phyloP scores from a whole-genome alignment of 2,797 vertebrate species.

The Phrynocephalus guinanensis region DNA sequence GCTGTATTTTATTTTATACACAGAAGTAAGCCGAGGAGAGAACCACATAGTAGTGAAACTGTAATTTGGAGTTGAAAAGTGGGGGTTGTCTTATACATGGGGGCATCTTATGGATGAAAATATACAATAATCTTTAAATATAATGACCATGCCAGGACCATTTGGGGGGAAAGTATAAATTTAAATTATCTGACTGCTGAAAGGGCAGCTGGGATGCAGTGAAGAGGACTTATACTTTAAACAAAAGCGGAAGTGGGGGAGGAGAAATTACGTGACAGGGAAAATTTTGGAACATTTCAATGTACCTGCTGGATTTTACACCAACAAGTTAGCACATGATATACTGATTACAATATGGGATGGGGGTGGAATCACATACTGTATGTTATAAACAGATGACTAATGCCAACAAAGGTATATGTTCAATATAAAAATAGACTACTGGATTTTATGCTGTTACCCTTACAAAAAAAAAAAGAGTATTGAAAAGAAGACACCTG shows the following conservation, averaged over 20 bases:
- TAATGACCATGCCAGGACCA: neutral
- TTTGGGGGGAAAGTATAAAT: neutral
- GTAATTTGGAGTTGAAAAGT: no score
- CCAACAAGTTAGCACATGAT: neutral
- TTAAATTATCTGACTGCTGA: neutral
- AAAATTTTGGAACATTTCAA: neutral
- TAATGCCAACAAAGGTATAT: fast-evolving
- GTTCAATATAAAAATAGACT: neutral
- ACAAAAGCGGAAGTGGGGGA: fast-evolving
- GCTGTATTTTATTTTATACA: no score
- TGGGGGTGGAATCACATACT: conserved; percentile 3
- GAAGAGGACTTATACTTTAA: neutral
- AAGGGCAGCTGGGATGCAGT: neutral
- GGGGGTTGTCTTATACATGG: no score
- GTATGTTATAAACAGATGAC: neutral
- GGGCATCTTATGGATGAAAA: no score
- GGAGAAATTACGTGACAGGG: neutral
- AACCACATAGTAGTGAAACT: no score
- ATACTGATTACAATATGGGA: neutral
- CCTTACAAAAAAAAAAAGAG: conserved; percentile 1
- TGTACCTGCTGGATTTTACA: neutral
- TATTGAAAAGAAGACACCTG: neutral
- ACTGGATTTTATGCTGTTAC: neutral
- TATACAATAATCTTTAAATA: neutral
- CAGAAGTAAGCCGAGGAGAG: no score